Conservation (phyloP, 2,113 vertebrate species). For the Calidris pugnax region DNA sequence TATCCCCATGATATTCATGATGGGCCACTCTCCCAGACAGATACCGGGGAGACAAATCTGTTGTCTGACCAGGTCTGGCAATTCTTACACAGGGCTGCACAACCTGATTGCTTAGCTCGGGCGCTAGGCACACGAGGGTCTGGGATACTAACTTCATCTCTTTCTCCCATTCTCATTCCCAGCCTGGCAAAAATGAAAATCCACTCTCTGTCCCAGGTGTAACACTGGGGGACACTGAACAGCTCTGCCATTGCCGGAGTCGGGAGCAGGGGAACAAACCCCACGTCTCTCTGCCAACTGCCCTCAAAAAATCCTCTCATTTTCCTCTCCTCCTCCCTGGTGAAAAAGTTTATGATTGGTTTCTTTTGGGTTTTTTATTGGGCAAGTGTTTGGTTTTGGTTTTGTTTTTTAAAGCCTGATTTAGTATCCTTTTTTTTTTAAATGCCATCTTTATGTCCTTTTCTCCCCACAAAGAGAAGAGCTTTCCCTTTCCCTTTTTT, state of each 20-base stretch:
- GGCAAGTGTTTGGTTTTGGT: no score
- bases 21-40: not conserved
- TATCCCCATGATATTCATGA: not conserved
- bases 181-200: not conserved
- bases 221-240: not conserved
- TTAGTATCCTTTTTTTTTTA: not conserved
- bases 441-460: no score
- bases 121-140: fast-evolving
- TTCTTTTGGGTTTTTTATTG: not conserved
- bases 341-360: not conserved
- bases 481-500: not conserved
- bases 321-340: not conserved
- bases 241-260: not conserved
- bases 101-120: not conserved
- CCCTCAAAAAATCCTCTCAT: not conserved
- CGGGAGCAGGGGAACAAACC: not conserved
- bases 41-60: not conserved
- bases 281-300: not conserved
- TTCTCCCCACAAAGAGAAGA: not conserved
- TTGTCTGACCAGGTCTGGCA: not conserved
- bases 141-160: not conserved
- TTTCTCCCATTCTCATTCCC: not conserved
- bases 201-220: not conserved
- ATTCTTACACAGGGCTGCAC: not conserved
- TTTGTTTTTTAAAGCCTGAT: not conserved